These are phyloP conservation scores for Emys orbicularis DNA, from an alignment of 2,797 vertebrate genomes.

Conservation along the genomic window DNA sequence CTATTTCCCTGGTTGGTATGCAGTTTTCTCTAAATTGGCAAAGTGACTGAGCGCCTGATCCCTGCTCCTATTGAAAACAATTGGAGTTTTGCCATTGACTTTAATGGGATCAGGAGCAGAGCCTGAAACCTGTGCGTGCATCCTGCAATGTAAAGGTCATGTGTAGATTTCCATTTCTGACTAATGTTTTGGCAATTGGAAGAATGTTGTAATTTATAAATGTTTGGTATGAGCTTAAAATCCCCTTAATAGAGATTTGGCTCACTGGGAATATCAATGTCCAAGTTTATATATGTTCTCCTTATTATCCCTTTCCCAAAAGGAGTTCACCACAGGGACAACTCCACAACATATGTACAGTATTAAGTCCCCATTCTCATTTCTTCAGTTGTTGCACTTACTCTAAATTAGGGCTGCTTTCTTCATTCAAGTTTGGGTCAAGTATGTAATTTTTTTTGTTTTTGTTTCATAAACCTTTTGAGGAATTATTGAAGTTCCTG, in stretches of 20 bases:
- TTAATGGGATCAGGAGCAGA: neutral
- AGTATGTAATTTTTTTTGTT: neutral
- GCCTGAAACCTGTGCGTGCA: slow-evolving; percentile 44
- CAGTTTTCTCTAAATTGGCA: neutral
- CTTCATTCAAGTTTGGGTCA: neutral
- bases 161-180: slow-evolving; percentile 40
- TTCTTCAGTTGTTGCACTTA: neutral
- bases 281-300: neutral
- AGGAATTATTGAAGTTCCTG: neutral
- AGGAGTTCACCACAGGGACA: neutral
- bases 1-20: neutral
- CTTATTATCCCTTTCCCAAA: neutral
- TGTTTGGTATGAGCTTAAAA: neutral
- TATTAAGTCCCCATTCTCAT: accelerated
- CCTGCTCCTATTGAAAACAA: neutral
- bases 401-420: neutral
- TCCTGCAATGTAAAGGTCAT: slow-evolving; percentile 36
- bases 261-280: neutral
- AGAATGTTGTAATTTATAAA: neutral
- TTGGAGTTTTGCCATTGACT: neutral
- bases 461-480: neutral
- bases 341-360: neutral
- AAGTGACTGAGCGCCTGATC: neutral
- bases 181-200: neutral
- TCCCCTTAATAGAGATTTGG: neutral